A percentile compares a stretch with the other conserved stretches of the same genome.
Evolutionary conservation across 2,113 vertebrate genomes (phyloP).

Genomic region (Macquaria australasica): DNA sequence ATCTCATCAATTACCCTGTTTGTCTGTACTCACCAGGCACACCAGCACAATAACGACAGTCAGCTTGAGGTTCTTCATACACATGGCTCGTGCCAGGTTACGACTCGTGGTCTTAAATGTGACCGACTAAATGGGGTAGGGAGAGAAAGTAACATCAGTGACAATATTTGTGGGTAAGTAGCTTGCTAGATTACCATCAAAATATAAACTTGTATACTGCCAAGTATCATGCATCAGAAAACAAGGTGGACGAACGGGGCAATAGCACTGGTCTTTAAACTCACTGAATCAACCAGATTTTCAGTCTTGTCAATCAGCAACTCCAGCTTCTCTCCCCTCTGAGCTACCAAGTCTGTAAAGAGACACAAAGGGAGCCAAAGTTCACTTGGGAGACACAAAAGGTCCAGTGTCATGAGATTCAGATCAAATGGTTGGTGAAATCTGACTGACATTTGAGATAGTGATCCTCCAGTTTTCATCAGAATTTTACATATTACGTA

Average conservation of each 20-base stretch:
- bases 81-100: slow-evolving; percentile 97
- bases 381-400: not conserved
- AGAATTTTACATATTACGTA: not conserved
- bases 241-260: not conserved
- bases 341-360: slow-evolving; percentile 93
- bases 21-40: slow-evolving; percentile 87
- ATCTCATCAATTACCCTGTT: not conserved
- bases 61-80: slow-evolving; percentile 99
- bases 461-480: not conserved
- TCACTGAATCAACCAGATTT: slow-evolving; percentile 97
- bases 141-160: slow-evolving; percentile 6
- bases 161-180: not conserved
- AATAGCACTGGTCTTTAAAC: slow-evolving; percentile 59
- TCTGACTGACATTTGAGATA: not conserved
- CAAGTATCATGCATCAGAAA: not conserved
- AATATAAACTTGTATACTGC: not conserved
- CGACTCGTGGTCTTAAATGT: slow-evolving; percentile 99
- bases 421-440: not conserved
- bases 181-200: not conserved
- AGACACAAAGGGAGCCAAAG: slow-evolving; percentile 22
- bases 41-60: slow-evolving; percentile 91
- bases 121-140: slow-evolving; percentile 87
- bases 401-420: not conserved
- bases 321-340: slow-evolving; percentile 97
- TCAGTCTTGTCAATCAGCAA: slow-evolving; percentile 98